Percentiles rank a stretch among this genome's conserved stretches.
phyloP scores from a whole-genome alignment of 2,113 vertebrate species.

The Platichthys flesus region DNA sequence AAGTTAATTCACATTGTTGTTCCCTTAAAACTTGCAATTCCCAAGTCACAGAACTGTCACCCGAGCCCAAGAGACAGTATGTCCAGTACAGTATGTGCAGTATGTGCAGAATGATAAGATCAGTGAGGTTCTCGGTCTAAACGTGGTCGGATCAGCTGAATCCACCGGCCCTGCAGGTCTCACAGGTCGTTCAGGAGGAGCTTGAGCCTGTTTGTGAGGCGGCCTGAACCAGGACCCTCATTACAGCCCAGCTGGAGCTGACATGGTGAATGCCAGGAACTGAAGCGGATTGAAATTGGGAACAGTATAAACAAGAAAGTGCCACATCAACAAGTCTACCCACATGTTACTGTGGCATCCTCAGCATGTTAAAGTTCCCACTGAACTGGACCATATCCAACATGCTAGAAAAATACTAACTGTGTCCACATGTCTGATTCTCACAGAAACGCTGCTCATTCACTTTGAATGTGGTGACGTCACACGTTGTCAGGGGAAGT shows the following conservation, averaged over 20 bases:
- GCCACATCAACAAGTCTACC: slow-evolving; percentile 38
- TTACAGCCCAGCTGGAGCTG: slow-evolving; percentile 68
- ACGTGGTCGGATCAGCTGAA: not conserved
- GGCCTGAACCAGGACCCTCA: slow-evolving; percentile 42
- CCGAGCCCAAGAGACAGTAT: not conserved
- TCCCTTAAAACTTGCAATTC: too few species aligned
- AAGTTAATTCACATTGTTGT: too few species aligned
- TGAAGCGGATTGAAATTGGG: slow-evolving; percentile 43
- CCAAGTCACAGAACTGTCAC: too few species aligned
- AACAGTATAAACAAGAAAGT: slow-evolving; percentile 48
- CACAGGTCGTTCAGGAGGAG: slow-evolving; percentile 27
- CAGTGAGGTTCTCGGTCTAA: not conserved
- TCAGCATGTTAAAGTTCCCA: not conserved
- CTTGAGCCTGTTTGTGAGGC: slow-evolving; percentile 10
- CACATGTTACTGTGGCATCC: not conserved
- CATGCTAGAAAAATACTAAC: too few species aligned
- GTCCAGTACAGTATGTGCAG: not conserved
- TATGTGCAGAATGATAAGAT: not conserved
- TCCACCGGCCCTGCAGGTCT: slow-evolving; percentile 27
- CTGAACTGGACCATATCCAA: not conserved
- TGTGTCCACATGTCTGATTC: too few species aligned
- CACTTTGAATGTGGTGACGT: too few species aligned
- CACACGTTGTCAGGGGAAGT: too few species aligned
- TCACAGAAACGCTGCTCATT: too few species aligned
- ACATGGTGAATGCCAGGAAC: slow-evolving; percentile 41